Evolutionary conservation across 1,140 invertebrate genomes (phyloP).

Genomic region (Apolygus lucorum): DNA sequence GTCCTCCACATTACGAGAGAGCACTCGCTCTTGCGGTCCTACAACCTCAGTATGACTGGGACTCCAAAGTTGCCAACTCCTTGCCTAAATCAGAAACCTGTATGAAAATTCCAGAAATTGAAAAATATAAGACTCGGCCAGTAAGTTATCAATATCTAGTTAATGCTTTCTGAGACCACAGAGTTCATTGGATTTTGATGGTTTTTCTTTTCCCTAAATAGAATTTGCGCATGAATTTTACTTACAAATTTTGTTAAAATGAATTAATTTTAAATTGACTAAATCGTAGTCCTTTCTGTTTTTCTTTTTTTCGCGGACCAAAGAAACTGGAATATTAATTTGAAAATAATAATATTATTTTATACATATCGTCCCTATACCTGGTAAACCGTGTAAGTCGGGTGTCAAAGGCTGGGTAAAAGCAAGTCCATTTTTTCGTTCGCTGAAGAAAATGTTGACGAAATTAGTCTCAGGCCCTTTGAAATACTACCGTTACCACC

Average conservation of each 20-base stretch:
- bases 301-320: background rate
- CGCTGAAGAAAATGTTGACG: no score
- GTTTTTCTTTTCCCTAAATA: background rate
- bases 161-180: no score
- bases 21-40: constrained; percentile 51
- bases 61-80: background rate
- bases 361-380: no score
- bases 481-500: no score
- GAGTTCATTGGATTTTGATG: background rate
- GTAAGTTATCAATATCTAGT: no score
- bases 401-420: no score
- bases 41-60: constrained; percentile 46
- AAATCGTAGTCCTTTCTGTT: background rate
- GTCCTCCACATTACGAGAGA: constrained; percentile 53
- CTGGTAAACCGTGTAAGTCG: no score
- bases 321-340: background rate
- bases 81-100: constrained; percentile 19
- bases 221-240: background rate
- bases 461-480: no score
- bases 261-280: background rate
- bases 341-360: no score
- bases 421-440: no score
- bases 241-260: background rate
- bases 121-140: background rate
- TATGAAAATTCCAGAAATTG: background rate